Base-by-base conservation (phyloP, 2,888 invertebrate genomes). In the Anticlea derivata region DNA sequence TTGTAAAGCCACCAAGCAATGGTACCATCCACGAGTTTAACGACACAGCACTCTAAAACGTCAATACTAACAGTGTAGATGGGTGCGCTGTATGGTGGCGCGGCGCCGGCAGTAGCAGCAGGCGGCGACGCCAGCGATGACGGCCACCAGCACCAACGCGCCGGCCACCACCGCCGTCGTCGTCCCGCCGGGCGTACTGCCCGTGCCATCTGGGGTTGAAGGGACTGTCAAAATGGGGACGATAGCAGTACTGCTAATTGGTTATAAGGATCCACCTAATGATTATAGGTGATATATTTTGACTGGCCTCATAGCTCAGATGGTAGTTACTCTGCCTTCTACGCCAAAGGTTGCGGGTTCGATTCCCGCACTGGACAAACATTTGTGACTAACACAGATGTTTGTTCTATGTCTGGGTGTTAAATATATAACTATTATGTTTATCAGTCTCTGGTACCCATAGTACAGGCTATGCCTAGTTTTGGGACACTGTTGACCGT, bases 71-170 rank as follows among this genome's bases (percentile, higher is more conserved):
- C 88, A 79, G 61, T 88, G 87, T 66, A 86, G 66, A 55, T 86
- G 86, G 41, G 86, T 83, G 62, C 86, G 86, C 60, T 81, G 91
- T 76, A 92, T 88, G 51, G 87, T 86, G 58, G 92, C 82, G 53
- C 93, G 92, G 66, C 94, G 93, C 55, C 95, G 93, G 83, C 96
- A 96, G 70, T 95, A 92, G 89, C 96, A 97, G 80, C 95, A 94
- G 53, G 94, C 92, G 61, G 93, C 94, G 50, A 94, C 93, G 61
- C 94, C 93, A 71, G 93, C 92, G 49, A 94, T 93, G 68, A 94
- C 92, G 74, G 94, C 86, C 65, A 94, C 92, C 75, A 96, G 88
- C 73, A 94, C 89, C 55, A 93, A 91, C 71, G 94, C 93, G 59
- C 95, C 94, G 43, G 94, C 93, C 55, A 94, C 92, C 67, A 94